phyloP scores from a whole-genome alignment of 1,140 invertebrate genomes.

The Octopus sinensis region DNA sequence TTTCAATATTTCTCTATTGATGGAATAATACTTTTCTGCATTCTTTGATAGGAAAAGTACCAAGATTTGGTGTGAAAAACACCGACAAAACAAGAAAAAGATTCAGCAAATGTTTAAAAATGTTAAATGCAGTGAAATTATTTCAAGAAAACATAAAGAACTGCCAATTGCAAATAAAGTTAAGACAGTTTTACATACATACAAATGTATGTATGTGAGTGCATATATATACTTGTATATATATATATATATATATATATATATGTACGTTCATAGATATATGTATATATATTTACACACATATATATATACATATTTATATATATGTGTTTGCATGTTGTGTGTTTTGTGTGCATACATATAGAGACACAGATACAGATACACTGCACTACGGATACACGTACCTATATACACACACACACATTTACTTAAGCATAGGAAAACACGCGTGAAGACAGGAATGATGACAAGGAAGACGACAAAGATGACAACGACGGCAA shows the following conservation, averaged over 20 bases:
- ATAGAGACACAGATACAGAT: not conserved
- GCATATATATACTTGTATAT: slow-evolving; percentile 1
- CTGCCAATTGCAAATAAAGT: not conserved
- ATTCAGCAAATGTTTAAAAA: no score
- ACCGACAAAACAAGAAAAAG: no score
- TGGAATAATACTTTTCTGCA: not conserved
- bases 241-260: slow-evolving; percentile 6
- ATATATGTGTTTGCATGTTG: not conserved
- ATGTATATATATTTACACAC: not conserved
- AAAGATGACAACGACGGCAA: no score
- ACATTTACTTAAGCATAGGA: no score
- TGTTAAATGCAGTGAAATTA: no score
- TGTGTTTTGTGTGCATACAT: not conserved
- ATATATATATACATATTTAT: not conserved
- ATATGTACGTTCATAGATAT: not conserved
- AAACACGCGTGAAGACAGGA: no score
- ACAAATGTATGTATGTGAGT: not conserved
- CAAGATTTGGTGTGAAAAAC: no score
- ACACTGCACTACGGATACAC: not conserved
- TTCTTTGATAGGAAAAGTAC: not conserved
- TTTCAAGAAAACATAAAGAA: no score
- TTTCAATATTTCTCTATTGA: not conserved
- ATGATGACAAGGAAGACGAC: no score
- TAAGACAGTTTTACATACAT: not conserved
- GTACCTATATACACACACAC: no score